Percentiles rank a stretch among this genome's conserved stretches.
Conservation (phyloP, 1,140 invertebrate genomes). For the Scaptodrosophila lebanonensis region DNA sequence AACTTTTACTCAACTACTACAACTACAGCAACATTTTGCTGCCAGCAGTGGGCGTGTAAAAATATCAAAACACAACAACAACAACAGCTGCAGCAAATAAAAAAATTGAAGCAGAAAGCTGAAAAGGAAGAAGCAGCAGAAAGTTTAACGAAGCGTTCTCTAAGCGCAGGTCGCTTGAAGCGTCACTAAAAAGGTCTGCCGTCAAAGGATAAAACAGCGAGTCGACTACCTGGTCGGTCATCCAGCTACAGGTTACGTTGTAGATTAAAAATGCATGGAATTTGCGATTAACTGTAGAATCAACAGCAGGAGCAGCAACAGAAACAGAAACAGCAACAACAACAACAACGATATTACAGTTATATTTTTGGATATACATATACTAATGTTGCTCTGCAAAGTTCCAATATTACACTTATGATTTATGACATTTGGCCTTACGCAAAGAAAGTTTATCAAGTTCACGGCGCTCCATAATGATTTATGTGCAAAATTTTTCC, state of each 20-base stretch:
- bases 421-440: constrained; percentile 35
- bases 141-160: constrained; percentile 52
- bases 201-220: constrained; percentile 41
- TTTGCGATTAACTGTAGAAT: constrained; percentile 51
- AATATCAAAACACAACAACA: no score
- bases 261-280: constrained; percentile 58
- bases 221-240: constrained; percentile 7
- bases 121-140: constrained; percentile 48
- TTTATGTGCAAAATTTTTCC: constrained; percentile 28
- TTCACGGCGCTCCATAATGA: background rate
- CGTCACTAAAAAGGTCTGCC: constrained; percentile 46
- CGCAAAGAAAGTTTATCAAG: constrained; percentile 1
- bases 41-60: background rate
- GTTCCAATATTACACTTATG: constrained; percentile 7
- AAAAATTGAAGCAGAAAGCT: constrained; percentile 22
- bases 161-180: constrained; percentile 45
- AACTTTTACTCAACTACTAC: constrained; percentile 36
- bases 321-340: background rate
- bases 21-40: background rate
- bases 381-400: no score
- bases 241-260: constrained; percentile 11
- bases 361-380: background rate
- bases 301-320: constrained; percentile 17
- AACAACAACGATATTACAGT: background rate
- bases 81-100: background rate